phyloP scores from a whole-genome alignment of 37 sponge, comb jelly and placozoan genomes.

The Oopsacas minuta region DNA sequence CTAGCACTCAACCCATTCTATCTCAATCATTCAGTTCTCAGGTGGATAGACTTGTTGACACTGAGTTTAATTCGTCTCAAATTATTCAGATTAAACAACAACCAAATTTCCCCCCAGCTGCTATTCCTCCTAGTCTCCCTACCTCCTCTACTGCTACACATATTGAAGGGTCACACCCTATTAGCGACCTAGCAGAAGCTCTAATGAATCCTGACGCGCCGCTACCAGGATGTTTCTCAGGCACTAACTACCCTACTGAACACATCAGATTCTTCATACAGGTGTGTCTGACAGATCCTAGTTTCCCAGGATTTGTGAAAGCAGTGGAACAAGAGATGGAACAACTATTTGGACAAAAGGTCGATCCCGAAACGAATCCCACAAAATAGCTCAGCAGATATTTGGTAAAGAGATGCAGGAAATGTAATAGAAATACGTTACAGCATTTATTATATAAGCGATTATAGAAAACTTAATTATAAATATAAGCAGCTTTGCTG shows the following conservation, averaged over 20 bases:
- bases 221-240: conserved; percentile 46
- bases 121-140: background rate
- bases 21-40: background rate
- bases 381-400: background rate
- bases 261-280: conserved; percentile 71
- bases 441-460: too few relatives aligned
- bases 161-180: background rate
- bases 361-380: background rate
- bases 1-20: background rate
- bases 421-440: too few relatives aligned
- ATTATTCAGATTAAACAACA: background rate
- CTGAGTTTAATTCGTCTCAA: background rate
- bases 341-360: background rate
- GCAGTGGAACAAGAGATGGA: conserved; percentile 64
- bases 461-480: too few relatives aligned
- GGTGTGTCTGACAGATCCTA: conserved; percentile 74
- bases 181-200: background rate
- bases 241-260: conserved; percentile 53
- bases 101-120: background rate
- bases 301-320: conserved; percentile 88
- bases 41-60: background rate
- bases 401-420: too few relatives aligned
- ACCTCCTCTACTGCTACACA: background rate
- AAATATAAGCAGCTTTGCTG: too few relatives aligned
- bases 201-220: conserved; percentile 8